Base-by-base conservation (phyloP, 1,140 invertebrate species). In the Drosophila tropicalis region DNA sequence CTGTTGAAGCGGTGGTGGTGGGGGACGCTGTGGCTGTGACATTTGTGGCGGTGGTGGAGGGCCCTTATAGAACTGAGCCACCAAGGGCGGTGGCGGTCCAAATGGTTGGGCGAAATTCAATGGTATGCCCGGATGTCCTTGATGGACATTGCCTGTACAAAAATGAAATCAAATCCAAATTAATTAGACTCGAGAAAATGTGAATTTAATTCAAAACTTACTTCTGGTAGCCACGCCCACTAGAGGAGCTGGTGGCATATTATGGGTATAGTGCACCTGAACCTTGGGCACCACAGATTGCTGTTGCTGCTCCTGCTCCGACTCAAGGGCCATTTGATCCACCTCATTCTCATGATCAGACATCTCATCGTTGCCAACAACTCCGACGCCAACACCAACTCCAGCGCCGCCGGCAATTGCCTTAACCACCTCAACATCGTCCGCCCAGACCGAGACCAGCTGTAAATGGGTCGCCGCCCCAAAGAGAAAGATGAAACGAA, bases 241-340 rank as follows among this genome's bases (percentile, higher is more conserved):
- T 1, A 80, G 79, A 3, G 84, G 76, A 5, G 83, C 67, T 9
- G 93, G 90, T 41, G 93, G 92, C 44, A 93, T 82, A 85, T 93
- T 94, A 79, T 94, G 94, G 65, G 93, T 93, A 13, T 94, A 93
- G 34, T 87, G 84, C 29, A 87, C 83, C 65, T 89, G 84, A 41
- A 87, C 80, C 70, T 86, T 86, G 56, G 83, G 83, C 93, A 74
- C 62, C 63, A 29, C 29, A 29, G 69, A 66, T 0, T 80, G 92
- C 92, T 76, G 92, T 91, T 73, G 95, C 93, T 70, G 80, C 25
- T 94, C 93, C 64, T 95, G 94, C 1, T 94, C 91, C 19, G 95
- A 94, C 79, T 96, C 95, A 71, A 95, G 92, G 1, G 95, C 94
- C 61, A 96, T 87, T 81, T 96, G 95, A 80, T 96, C 95, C 5